phyloP scores from a whole-genome alignment of 1,140 invertebrate genomes.

The Drosophila neocordata region DNA sequence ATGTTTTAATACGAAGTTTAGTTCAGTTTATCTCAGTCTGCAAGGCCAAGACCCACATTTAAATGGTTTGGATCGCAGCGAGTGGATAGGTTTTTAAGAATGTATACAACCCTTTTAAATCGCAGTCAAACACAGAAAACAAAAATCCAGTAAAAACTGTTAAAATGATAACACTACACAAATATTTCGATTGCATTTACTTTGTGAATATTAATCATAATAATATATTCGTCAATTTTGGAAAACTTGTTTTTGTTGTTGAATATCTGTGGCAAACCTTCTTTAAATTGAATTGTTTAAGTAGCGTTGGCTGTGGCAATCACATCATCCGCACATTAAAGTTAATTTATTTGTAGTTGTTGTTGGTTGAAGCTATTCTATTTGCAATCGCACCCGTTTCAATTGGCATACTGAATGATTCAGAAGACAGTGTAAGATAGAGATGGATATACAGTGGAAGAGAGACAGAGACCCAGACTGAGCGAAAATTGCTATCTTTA shows the following conservation, averaged over 20 bases:
- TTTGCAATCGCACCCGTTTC: slow-evolving; percentile 25
- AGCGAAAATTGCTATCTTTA: slow-evolving; percentile 41
- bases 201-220: background rate
- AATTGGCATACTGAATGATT: slow-evolving; percentile 51
- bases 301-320: slow-evolving; percentile 26
- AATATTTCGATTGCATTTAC: background rate
- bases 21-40: too few relatives aligned
- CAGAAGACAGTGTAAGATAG: slow-evolving; percentile 23
- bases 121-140: too few relatives aligned
- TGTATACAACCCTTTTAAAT: too few relatives aligned
- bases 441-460: background rate
- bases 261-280: background rate
- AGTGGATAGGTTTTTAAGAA: too few relatives aligned
- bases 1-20: too few relatives aligned
- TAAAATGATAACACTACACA: too few relatives aligned
- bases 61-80: too few relatives aligned
- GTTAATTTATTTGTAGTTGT: slow-evolving; percentile 3
- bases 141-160: too few relatives aligned
- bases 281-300: slow-evolving; percentile 41
- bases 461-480: background rate
- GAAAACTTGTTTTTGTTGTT: background rate
- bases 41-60: too few relatives aligned
- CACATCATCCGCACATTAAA: slow-evolving; percentile 45
- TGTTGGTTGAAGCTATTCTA: slow-evolving; percentile 13
- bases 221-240: background rate